Conservation (phyloP, 2,113 vertebrate species). For the Cricetomys ansorgei region DNA sequence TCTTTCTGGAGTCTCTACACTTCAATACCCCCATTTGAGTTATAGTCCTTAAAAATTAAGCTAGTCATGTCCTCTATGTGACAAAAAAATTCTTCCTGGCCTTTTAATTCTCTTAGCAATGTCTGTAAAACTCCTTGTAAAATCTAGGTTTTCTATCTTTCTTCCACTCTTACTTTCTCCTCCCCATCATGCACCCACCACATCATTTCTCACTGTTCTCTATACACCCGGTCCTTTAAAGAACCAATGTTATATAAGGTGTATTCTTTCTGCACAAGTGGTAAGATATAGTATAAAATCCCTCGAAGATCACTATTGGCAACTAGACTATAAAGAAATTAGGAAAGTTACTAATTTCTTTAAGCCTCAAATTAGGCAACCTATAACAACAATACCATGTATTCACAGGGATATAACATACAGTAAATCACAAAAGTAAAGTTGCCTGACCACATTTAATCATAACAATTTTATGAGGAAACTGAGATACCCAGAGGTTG, state of each 20-base stretch:
- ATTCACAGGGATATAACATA: neutral
- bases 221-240: neutral
- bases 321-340: neutral
- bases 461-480: neutral
- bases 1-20: neutral
- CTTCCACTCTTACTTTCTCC: neutral
- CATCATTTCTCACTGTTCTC: neutral
- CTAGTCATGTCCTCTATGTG: neutral
- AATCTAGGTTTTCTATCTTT: neutral
- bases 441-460: neutral
- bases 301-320: neutral
- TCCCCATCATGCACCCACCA: neutral
- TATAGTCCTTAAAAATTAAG: slow-evolving; percentile 10
- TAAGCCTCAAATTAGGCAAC: neutral
- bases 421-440: slow-evolving; percentile 18
- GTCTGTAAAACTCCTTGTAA: neutral
- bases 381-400: neutral
- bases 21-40: neutral
- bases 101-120: neutral
- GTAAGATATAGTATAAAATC: neutral
- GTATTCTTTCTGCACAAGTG: slow-evolving; percentile 7
- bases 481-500: neutral
- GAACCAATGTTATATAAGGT: neutral
- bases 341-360: slow-evolving; percentile 20
- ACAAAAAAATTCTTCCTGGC: neutral